These are phyloP conservation scores for Thymallus thymallus DNA, from an alignment of 2,113 vertebrate genomes.

Conservation along the genomic window DNA sequence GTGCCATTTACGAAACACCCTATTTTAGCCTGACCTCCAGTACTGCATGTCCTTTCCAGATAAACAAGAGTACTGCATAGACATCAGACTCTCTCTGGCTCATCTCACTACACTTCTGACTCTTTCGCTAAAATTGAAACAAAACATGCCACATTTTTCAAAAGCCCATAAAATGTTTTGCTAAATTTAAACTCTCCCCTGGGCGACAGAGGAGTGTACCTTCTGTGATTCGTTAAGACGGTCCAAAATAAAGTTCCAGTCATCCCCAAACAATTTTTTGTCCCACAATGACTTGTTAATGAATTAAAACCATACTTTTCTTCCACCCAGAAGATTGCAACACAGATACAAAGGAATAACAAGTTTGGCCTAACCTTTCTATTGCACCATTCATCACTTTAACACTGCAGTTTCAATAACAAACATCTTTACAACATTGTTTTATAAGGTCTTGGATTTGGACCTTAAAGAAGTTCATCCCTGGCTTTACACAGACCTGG, in stretches of 20 bases:
- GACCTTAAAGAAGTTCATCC: too few relatives aligned
- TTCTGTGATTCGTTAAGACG: conserved; percentile 42
- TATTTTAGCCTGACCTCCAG: background rate
- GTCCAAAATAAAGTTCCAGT: conserved; percentile 54
- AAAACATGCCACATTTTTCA: conserved; percentile 21
- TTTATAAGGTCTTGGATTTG: background rate
- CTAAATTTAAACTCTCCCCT: conserved; percentile 9
- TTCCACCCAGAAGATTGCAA: conserved; percentile 40
- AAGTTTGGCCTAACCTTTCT: conserved; percentile 14
- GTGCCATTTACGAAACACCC: too few relatives aligned
- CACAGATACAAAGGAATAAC: conserved; percentile 42
- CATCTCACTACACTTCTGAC: conserved; percentile 5
- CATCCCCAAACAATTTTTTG: conserved; percentile 49
- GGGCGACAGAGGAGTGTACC: conserved; percentile 37
- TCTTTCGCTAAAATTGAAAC: conserved; percentile 22
- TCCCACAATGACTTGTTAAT: conserved; percentile 45
- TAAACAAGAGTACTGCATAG: background rate
- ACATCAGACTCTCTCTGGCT: background rate
- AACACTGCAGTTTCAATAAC: background rate
- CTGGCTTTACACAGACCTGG: too few relatives aligned
- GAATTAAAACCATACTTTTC: conserved; percentile 54
- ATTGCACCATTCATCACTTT: conserved; percentile 23
- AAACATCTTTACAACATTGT: background rate
- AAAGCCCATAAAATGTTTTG: conserved; percentile 24
- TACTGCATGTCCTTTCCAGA: background rate